Base-by-base conservation (phyloP, 2,113 vertebrate genomes). In the Pedetes capensis region DNA sequence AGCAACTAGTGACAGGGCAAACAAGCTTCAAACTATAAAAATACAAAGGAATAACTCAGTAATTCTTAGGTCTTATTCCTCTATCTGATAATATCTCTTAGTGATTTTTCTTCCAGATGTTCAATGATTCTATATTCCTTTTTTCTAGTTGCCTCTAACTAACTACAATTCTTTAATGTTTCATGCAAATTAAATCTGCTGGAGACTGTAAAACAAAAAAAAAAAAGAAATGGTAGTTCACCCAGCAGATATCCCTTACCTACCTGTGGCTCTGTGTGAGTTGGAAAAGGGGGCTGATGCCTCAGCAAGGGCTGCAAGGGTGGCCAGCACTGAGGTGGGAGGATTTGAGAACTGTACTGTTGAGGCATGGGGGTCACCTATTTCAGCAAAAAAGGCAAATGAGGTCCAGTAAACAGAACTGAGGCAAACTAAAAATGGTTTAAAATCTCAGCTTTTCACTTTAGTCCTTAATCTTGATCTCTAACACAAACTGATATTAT, bases 291-390 rank as follows among this genome's bases (percentile, higher is more conserved):
- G 97, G 1, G 93, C 94, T 0, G 97, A 98, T 0, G 91, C 97
- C 71, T 98, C 97, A 1, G 98, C 97, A 0, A 98, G 96, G 53
- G 98, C 98, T 3, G 98, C 97, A 1, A 98, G 96, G 0, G 98
- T 97, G 76, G 98, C 97, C 12, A 98, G 95, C 47, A 98, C 98
- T 0, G 98, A 98, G 85, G 98, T 96, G 9, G 98, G 92, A 0
- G 98, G 95, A 47, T 82, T 92, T 90, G 97, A 80, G 47, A 98
- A 95, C 69, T 89, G 93, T 74, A 90, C 51, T 5, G 76, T 5
- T 20, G 96, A 95, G 49, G 83, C 75, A 1, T 37, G 92, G 3
- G 95, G 78, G 37, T 76, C 92, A 79, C 96, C 98, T 98, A 96
- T 55, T 55, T 18, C 13, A 89, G 74, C 89, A 71, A 3, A 95